A percentile compares a stretch with the other conserved stretches of the same genome.
These are phyloP conservation scores for Orchesella cincta DNA, from an alignment of 1,140 invertebrate species.

Conservation along the genomic window DNA sequence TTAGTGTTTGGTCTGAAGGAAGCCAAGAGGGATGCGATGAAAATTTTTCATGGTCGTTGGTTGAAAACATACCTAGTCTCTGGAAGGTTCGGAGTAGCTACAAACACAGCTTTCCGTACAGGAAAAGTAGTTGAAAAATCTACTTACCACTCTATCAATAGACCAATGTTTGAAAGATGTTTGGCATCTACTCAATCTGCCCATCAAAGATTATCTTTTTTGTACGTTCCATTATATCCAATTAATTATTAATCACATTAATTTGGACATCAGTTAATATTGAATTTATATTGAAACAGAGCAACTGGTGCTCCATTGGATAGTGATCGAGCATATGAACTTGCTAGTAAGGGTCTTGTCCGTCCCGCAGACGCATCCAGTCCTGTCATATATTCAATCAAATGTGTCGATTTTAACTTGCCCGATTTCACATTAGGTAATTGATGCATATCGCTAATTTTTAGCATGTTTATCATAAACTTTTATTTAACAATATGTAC, in stretches of 20 bases:
- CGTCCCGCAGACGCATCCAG: conserved; percentile 68
- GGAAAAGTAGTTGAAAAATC: conserved; percentile 73
- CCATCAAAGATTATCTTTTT: conserved; percentile 79
- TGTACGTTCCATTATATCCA: conserved; percentile 64
- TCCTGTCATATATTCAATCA: conserved; percentile 83
- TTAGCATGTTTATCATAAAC: not conserved
- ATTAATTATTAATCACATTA: conserved; percentile 32
- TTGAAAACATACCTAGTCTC: conserved; percentile 73
- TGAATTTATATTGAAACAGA: conserved; percentile 61
- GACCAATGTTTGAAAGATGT: conserved; percentile 68
- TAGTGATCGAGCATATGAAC: conserved; percentile 84
- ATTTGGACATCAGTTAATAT: conserved; percentile 26
- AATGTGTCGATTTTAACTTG: conserved; percentile 74
- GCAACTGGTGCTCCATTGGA: conserved; percentile 74
- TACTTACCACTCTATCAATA: conserved; percentile 70
- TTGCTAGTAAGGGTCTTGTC: conserved; percentile 76
- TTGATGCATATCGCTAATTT: conserved; percentile 34
- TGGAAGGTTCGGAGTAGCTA: conserved; percentile 76
- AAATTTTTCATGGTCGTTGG: conserved; percentile 62
- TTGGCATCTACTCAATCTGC: conserved; percentile 71
- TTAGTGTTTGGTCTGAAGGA: conserved; percentile 73
- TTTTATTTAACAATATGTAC: not conserved
- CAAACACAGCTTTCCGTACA: conserved; percentile 70
- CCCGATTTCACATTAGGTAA: conserved; percentile 85
- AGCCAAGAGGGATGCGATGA: conserved; percentile 61